Conservation (phyloP, 2,113 vertebrate species). For the Gulo gulo region DNA sequence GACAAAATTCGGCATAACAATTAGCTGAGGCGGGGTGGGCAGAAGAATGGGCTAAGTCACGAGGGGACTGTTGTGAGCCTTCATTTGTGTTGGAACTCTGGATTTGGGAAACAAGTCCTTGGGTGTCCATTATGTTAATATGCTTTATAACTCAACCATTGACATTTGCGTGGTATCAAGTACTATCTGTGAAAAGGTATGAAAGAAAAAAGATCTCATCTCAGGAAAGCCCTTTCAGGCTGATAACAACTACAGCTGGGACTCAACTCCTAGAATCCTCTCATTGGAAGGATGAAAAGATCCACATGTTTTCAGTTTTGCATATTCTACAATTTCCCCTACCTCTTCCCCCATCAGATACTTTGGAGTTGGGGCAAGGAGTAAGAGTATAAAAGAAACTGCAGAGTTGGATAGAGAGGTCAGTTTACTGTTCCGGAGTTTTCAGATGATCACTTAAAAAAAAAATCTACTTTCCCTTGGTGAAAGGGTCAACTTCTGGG, state of each 20-base stretch:
- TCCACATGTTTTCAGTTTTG: neutral
- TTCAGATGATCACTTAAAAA: neutral
- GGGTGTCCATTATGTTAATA: neutral
- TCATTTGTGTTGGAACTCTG: neutral
- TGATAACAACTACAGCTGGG: neutral
- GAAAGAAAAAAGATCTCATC: neutral
- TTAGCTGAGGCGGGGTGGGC: neutral
- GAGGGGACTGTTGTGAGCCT: fast-evolving
- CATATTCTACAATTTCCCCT: too few relatives aligned
- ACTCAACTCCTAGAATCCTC: neutral
- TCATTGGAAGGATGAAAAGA: neutral
- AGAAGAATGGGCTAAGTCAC: neutral
- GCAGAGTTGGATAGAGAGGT: neutral
- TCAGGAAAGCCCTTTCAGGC: neutral
- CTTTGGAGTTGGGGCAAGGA: neutral
- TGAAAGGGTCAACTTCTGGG: neutral
- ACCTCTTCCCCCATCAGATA: neutral
- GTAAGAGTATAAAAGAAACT: neutral
- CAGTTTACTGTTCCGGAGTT: neutral
- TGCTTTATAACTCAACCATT: neutral
- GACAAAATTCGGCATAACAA: neutral
- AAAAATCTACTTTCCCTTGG: neutral
- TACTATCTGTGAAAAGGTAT: neutral
- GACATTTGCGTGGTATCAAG: neutral
- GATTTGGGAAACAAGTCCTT: neutral